These are phyloP conservation scores for Nixonia krombeini DNA, from an alignment of 1,140 invertebrate genomes.

Conservation along the genomic window DNA sequence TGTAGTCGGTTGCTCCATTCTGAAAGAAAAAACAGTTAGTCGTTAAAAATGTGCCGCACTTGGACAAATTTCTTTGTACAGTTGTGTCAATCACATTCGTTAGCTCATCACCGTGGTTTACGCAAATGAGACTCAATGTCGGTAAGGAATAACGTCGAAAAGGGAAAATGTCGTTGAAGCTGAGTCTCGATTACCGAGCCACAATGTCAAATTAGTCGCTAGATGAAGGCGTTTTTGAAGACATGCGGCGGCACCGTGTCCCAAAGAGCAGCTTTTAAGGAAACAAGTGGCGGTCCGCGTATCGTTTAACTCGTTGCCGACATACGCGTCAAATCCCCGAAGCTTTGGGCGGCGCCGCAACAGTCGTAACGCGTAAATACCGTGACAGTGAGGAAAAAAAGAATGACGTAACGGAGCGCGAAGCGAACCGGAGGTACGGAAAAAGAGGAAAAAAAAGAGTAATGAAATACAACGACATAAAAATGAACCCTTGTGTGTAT, in stretches of 20 bases:
- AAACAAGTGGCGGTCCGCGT: slow-evolving; percentile 28
- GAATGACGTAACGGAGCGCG: slow-evolving; percentile 39
- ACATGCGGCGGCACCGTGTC: no score
- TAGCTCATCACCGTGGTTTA: no score
- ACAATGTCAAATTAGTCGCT: no score
- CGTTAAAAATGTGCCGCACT: background rate
- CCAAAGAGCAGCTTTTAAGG: slow-evolving; percentile 14
- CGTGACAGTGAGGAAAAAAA: slow-evolving; percentile 12
- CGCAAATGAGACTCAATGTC: no score
- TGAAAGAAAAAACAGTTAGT: slow-evolving; percentile 33
- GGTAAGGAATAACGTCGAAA: no score
- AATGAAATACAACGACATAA: slow-evolving; percentile 61
- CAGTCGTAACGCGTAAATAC: slow-evolving; percentile 34
- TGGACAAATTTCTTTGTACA: no score
- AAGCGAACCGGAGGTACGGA: slow-evolving; percentile 40
- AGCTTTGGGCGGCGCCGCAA: slow-evolving; percentile 20
- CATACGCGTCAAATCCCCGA: slow-evolving; percentile 23
- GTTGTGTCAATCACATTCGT: no score
- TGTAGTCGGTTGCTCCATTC: slow-evolving; percentile 9
- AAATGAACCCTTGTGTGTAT: slow-evolving; percentile 51
- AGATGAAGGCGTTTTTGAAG: no score
- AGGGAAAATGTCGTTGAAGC: no score
- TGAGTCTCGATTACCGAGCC: no score
- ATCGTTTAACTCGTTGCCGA: slow-evolving; percentile 21
- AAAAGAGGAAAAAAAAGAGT: slow-evolving; percentile 42